Conservation (phyloP, 2,888 invertebrate genomes). For the Charanyca ferruginea region DNA sequence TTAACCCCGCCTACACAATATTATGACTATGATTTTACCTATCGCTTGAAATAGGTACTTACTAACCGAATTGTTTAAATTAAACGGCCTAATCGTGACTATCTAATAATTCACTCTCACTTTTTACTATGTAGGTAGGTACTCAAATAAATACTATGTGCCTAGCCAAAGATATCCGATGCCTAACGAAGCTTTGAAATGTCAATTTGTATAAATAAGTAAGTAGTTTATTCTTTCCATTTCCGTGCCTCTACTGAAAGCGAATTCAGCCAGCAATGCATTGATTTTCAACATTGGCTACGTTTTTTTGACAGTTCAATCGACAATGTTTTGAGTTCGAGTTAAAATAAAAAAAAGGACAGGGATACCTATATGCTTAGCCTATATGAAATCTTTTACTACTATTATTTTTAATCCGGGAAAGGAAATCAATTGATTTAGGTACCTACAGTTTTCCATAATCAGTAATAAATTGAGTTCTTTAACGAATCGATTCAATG, state of each 20-base stretch:
- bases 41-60: too few relatives aligned
- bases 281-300: constrained; percentile 9
- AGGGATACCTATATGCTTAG: too few relatives aligned
- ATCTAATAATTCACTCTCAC: not conserved
- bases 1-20: not conserved
- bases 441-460: not conserved
- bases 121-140: not conserved
- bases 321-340: constrained; percentile 1
- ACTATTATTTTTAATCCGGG: not conserved
- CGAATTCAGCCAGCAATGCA: constrained; percentile 3
- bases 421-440: too few relatives aligned
- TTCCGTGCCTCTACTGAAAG: not conserved
- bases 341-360: not conserved
- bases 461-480: constrained; percentile 4
- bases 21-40: too few relatives aligned
- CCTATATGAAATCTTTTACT: too few relatives aligned
- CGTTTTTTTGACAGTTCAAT: constrained; percentile 34
- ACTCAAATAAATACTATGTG: not conserved
- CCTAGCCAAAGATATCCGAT: too few relatives aligned
- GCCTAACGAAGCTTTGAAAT: not conserved
- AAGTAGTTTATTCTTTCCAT: not conserved
- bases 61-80: not conserved
- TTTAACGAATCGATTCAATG: constrained; percentile 1
- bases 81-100: not conserved
- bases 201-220: too few relatives aligned